Percentiles rank a stretch among this genome's conserved stretches.
phyloP scores from a whole-genome alignment of 1,140 invertebrate genomes.

The Drosophila trapezifrons region DNA sequence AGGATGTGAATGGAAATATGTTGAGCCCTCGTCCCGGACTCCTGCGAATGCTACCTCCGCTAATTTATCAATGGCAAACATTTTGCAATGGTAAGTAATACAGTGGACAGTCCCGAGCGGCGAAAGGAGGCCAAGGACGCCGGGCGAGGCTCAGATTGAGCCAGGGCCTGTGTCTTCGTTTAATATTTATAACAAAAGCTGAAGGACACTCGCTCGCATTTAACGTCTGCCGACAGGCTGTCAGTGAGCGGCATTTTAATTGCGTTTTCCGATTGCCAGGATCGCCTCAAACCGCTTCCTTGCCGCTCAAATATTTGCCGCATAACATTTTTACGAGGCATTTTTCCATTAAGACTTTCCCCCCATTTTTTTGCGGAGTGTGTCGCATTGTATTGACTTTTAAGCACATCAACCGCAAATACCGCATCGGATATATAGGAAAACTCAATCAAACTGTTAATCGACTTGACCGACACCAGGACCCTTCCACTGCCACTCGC shows the following conservation, averaged over 20 bases:
- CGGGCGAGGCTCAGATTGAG: slow-evolving; percentile 42
- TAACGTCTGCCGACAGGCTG: slow-evolving; percentile 46
- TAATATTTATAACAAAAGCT: slow-evolving; percentile 75
- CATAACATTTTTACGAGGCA: slow-evolving; percentile 64
- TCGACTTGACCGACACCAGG: slow-evolving; percentile 56
- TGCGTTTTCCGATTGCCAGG: slow-evolving; percentile 47
- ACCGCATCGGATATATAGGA: slow-evolving; percentile 61
- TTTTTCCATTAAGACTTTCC: slow-evolving; percentile 67
- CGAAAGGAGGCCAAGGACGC: slow-evolving; percentile 62
- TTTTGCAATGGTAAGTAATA: slow-evolving; percentile 29
- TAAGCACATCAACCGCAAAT: slow-evolving; percentile 71
- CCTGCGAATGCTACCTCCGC: slow-evolving; percentile 14
- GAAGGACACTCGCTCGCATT: slow-evolving; percentile 54
- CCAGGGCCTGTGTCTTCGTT: slow-evolving; percentile 61
- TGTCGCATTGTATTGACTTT: slow-evolving; percentile 63
- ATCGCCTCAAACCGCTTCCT: slow-evolving; percentile 18
- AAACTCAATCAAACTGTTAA: slow-evolving; percentile 79
- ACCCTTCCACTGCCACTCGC: background rate
- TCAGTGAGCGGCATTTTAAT: slow-evolving; percentile 58
- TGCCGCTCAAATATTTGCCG: slow-evolving; percentile 44
- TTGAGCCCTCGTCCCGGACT: background rate
- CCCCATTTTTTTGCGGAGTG: background rate
- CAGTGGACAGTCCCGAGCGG: slow-evolving; percentile 2
- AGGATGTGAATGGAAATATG: slow-evolving; percentile 35
- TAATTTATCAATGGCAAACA: slow-evolving; percentile 50